A percentile compares a stretch with the other conserved stretches of the same genome.
These are phyloP conservation scores for Heliopora coerulea DNA, from an alignment of 92 coral and sea anemone species.

Conservation along the genomic window DNA sequence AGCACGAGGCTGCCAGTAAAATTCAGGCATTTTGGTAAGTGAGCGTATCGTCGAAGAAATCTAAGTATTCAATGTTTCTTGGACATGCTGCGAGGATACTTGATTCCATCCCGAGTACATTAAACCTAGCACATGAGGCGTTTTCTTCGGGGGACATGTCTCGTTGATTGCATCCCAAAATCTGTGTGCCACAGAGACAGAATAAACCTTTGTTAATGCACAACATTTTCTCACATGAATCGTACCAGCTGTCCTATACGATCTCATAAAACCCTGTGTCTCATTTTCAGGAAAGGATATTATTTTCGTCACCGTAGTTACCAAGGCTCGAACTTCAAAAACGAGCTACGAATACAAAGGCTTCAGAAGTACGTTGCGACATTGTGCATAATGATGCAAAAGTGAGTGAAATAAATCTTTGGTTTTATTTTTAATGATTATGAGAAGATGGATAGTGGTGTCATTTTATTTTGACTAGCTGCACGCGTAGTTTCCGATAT, in stretches of 20 bases:
- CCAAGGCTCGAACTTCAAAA: conserved; percentile 23
- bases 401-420: conserved; percentile 11
- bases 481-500: neutral
- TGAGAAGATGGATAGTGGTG: neutral
- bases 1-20: conserved; percentile 69
- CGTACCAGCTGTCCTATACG: too few species aligned
- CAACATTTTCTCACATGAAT: too few species aligned
- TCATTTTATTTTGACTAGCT: neutral
- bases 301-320: conserved; percentile 13
- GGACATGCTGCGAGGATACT: too few species aligned
- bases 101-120: too few species aligned
- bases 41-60: neutral
- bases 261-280: too few species aligned
- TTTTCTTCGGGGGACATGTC: too few species aligned
- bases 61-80: neutral
- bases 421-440: neutral
- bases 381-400: conserved; percentile 29
- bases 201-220: too few species aligned
- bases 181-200: too few species aligned
- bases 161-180: too few species aligned
- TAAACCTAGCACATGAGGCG: too few species aligned
- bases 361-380: conserved; percentile 33
- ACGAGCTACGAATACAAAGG: conserved; percentile 11
- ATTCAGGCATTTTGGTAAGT: conserved; percentile 92
- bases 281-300: conserved; percentile 39